Evolutionary conservation across 1,140 invertebrate genomes (phyloP), one percentile per base, ranked within the genome.

Genomic region (Kradibia gibbosae): DNA sequence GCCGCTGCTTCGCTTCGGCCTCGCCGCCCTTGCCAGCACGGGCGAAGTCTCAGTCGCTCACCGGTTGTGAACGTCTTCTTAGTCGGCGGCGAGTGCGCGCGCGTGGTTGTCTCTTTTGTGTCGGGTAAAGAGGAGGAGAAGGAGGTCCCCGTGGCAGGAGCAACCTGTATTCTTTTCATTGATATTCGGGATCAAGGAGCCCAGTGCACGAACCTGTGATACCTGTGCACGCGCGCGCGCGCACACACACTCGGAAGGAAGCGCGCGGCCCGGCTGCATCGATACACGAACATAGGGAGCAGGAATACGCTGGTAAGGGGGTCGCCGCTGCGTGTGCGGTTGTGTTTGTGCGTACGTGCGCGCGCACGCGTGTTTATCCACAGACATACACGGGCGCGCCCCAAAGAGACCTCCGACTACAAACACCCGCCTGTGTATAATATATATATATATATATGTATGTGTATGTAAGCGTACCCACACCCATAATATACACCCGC

Each of bases 11-110:
- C n/a, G n/a, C n/a, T n/a, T n/a, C n/a, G n/a, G n/a, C n/a, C n/a
- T n/a, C n/a, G n/a, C n/a, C n/a, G n/a, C n/a, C n/a, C n/a, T n/a
- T n/a, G n/a, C n/a, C n/a, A n/a, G n/a, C n/a, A n/a, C n/a, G 7
- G 10, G 28, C 55, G 17, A 1, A 20, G 8, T 83, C 83, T 87
- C 85, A 88, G 89, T 91, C 87, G 89, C 89, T 87, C 89, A 88
- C 90, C 88, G 89, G 89, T 88, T 86, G 87, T 31, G 31, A 70
- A 48, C 70, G 79, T 55, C 31, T 70, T 22, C 7, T 2, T 25
- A 57, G 5, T 25, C 5, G 5, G 42, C 7, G 13, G 5, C 42
- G 42, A 13, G 5, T 45, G 42, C 5, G 17, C 15, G 34, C 4
- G 8, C 5, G 53, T 55, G 22, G 3, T 60, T 31, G 17, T n/a